Evolutionary conservation across 2,113 vertebrate species (phyloP).

Genomic region (Pontoporia blainvillei): DNA sequence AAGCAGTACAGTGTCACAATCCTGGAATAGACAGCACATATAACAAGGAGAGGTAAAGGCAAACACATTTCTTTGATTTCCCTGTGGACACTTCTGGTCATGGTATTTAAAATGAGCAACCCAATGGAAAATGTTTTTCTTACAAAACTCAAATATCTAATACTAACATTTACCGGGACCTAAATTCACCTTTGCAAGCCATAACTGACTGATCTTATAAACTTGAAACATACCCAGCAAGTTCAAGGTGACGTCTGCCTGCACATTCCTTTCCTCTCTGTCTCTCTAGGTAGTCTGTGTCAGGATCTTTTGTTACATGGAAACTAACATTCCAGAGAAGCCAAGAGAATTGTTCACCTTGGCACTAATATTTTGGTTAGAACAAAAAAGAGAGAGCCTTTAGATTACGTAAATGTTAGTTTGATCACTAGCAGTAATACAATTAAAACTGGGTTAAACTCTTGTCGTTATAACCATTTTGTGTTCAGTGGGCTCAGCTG

Average conservation of each 20-base stretch:
- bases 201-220: slow-evolving; percentile 42
- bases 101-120: slow-evolving; percentile 65
- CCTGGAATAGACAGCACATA: background rate
- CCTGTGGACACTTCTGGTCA: slow-evolving; percentile 39
- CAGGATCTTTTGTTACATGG: background rate
- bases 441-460: background rate
- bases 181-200: slow-evolving; percentile 32
- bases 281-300: background rate
- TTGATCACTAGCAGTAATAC: background rate
- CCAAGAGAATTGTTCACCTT: background rate
- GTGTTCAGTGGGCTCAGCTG: background rate
- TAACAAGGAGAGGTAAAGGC: slow-evolving; percentile 39
- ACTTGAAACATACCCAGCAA: slow-evolving; percentile 20
- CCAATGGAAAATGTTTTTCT: slow-evolving; percentile 59
- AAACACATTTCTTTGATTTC: slow-evolving; percentile 66
- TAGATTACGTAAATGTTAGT: background rate
- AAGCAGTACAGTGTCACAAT: background rate
- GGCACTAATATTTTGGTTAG: background rate
- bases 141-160: slow-evolving; percentile 65
- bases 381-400: background rate
- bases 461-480: background rate
- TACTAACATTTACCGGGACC: slow-evolving; percentile 60
- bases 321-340: background rate
- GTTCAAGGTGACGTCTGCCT: background rate
- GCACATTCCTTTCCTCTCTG: background rate